Conservation (phyloP, 2,113 vertebrate genomes). For the Nipponia nippon region DNA sequence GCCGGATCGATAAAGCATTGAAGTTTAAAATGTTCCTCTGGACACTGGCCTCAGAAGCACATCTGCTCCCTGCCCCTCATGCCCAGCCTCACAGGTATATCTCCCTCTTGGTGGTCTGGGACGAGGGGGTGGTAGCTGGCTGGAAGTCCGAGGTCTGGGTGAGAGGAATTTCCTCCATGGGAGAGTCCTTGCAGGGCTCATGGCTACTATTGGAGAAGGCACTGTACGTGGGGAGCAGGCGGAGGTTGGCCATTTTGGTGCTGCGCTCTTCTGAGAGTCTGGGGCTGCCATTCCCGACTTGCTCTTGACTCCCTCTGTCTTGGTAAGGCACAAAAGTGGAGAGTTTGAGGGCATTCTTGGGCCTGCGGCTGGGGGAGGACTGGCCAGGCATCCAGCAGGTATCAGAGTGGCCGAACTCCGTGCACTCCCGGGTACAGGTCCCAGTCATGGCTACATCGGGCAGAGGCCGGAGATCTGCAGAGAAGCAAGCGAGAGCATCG, state of each 20-base stretch:
- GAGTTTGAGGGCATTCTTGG: constrained; percentile 90
- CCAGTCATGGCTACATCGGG: constrained; percentile 98
- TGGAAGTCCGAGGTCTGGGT: constrained; percentile 94
- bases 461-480: constrained; percentile 89
- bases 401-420: constrained; percentile 96
- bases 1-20: constrained; percentile 47
- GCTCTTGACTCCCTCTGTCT: constrained; percentile 92
- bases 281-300: constrained; percentile 91
- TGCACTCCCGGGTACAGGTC: constrained; percentile 96
- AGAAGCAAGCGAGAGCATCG: not conserved
- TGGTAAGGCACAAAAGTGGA: constrained; percentile 99
- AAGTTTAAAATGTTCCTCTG: constrained; percentile 60
- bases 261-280: constrained; percentile 90
- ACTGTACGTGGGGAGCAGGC: constrained; percentile 98
- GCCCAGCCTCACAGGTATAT: constrained; percentile 94
- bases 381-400: constrained; percentile 99
- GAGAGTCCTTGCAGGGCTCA: constrained; percentile 91
- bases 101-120: constrained; percentile 94
- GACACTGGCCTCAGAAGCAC: constrained; percentile 39
- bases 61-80: constrained; percentile 28
- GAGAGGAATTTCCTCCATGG: constrained; percentile 94
- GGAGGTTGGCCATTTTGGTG: constrained; percentile 93
- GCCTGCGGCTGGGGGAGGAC: constrained; percentile 91
- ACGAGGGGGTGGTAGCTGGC: constrained; percentile 85
- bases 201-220: constrained; percentile 95